Base-by-base conservation (phyloP, 1,140 invertebrate species). In the Drosophila funebris region DNA sequence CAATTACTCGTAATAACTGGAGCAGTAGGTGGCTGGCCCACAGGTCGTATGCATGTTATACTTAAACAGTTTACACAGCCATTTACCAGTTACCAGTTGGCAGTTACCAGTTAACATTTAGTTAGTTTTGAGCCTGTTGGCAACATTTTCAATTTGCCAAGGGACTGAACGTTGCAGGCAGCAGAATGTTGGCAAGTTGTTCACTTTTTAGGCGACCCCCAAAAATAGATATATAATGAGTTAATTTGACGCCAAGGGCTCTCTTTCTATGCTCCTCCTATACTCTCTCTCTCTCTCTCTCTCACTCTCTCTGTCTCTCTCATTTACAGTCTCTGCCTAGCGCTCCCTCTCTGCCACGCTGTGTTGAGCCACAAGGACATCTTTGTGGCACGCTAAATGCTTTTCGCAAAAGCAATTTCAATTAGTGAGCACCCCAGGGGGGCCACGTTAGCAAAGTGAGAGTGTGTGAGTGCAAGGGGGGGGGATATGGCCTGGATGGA, bases 371-470 rank as follows among this genome's bases (percentile, higher is more conserved):
- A 22, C 27, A 57, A 64, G 44, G 74, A 72, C 83, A 88, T 87
- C 82, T 88, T 82, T 83, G 75, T 69, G 63, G 33, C 50, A 36
- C 39, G 33, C 52, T 41, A 80, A 84, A 76, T 71, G 82, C 58
- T 72, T 82, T 87, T 68, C 31, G 77, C 75, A 82, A 87, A 87
- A 88, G 83, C 82, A 88, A 87, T 87, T 87, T 87, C 82, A 87
- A 87, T 87, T 87, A 87, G 82, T 78, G 70, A 58, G 36, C 33
- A 18, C 41, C 62, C 73, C 33, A 33, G 13, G 46, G 37, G 53
- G 4, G 16, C n/a, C n/a, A 11, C 2, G 13, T 22, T 46, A 27
- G 22, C n/a, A 36, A 36, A 18, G 48, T 4, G 27, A 16, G 39
- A 14, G 27, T 4, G 33, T 9, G 2, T 41, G 3, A 16, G 0